Evolutionary conservation across 2,888 invertebrate species (phyloP).

Genomic region (Orchesellides sinensis): DNA sequence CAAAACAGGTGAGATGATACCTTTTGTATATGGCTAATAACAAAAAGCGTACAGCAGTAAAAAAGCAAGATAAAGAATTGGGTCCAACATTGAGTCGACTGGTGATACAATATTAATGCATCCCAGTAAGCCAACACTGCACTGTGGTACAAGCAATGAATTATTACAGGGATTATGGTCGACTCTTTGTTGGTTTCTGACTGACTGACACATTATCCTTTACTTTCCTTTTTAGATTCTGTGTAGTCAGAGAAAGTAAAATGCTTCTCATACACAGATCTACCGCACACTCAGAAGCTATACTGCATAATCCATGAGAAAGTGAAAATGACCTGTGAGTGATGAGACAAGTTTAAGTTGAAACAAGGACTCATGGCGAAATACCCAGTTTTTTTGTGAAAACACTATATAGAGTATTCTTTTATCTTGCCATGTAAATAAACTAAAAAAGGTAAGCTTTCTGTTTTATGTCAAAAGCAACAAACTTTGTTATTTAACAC

Average conservation of each 20-base stretch:
- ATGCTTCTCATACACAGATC: too few relatives aligned
- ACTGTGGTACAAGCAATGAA: constrained; percentile 6
- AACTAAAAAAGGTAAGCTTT: neutral
- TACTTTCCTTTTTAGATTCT: too few relatives aligned
- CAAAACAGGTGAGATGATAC: too few relatives aligned
- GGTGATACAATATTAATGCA: neutral
- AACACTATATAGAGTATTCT: neutral
- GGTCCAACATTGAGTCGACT: too few relatives aligned
- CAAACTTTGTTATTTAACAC: too few relatives aligned
- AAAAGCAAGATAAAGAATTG: too few relatives aligned
- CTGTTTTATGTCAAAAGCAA: too few relatives aligned
- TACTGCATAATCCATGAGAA: constrained; percentile 22
- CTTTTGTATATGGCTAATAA: too few relatives aligned
- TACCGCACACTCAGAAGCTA: too few relatives aligned
- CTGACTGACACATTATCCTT: constrained; percentile 18
- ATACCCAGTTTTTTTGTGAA: neutral
- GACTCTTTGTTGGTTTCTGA: constrained; percentile 3
- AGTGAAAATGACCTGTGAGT: constrained; percentile 15
- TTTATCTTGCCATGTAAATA: too few relatives aligned
- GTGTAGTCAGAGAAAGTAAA: too few relatives aligned
- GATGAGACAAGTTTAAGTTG: constrained; percentile 7
- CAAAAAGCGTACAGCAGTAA: too few relatives aligned
- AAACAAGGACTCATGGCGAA: neutral
- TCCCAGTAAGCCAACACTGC: neutral
- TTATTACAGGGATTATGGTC: constrained; percentile 36